Base-by-base conservation (phyloP, 2,113 vertebrate genomes). In the Oreochromis aureus region DNA sequence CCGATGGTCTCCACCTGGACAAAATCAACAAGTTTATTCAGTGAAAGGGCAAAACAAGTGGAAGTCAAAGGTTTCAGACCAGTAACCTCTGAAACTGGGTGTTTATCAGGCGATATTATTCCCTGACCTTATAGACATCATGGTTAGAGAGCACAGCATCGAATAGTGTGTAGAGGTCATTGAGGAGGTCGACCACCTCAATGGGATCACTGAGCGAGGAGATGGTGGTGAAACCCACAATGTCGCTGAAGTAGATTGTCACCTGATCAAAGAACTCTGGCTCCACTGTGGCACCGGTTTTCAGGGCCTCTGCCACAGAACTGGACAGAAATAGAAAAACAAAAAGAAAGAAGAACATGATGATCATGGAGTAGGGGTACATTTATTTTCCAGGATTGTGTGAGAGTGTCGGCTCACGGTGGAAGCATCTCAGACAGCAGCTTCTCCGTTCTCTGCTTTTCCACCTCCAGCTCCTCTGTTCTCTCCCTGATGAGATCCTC, bases 221-320 rank as follows among this genome's bases (percentile, higher is more conserved):
- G 94, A 99, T 98, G 59, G 98, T 99, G 1, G 97, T 98, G 94
- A 98, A 98, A 19, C 98, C 97, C 46, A 98, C 97, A 0, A 98
- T 98, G 88, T 98, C 98, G 10, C 97, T 99, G 95, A 99, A 99
- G 95, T 99, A 99, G 94, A 99, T 98, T 3, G 97, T 98, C 92
- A 99, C 98, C 91, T 98, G 96, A 86, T 99, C 98, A 86, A 99
- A 99, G 90, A 98, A 98, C 87, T 99, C 98, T 0, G 97, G 98
- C 90, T 99, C 96, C 51, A 99, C 98, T 0, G 96, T 97, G 71
- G 91, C 97, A 3, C 98, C 98, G 0, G 96, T 98, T 95, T 99
- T 98, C 87, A 99, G 95, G 5, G 97, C 96, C 93, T 99, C 97
- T n/a, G 97, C 98, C 85, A 99, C 98, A 32, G 98, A 98, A 48